phyloP scores from a whole-genome alignment of 2,113 vertebrate species.

The Salvelinus sp. region DNA sequence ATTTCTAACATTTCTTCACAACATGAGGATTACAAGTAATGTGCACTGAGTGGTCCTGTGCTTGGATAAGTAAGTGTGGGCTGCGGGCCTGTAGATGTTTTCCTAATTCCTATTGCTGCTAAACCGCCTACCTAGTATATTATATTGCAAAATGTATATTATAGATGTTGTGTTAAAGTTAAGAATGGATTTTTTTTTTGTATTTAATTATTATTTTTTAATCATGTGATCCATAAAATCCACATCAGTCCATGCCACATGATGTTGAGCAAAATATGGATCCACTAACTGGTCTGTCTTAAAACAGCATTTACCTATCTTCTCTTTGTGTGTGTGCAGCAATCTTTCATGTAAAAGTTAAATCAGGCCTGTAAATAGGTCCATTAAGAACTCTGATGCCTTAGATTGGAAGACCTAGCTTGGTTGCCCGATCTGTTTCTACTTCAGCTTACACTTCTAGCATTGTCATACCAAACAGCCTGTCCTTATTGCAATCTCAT shows the following conservation, averaged over 20 bases:
- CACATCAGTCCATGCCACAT: background rate
- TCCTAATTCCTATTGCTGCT: conserved; percentile 12
- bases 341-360: too few relatives aligned
- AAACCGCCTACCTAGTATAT: background rate
- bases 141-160: conserved; percentile 4
- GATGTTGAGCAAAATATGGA: background rate
- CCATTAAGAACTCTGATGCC: background rate
- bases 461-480: background rate
- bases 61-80: background rate
- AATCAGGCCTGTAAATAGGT: too few relatives aligned
- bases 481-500: background rate
- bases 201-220: background rate
- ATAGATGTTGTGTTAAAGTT: conserved; percentile 1
- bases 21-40: background rate
- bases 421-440: background rate
- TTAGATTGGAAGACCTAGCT: background rate
- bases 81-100: background rate
- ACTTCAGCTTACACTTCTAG: background rate
- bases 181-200: background rate
- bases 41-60: background rate
- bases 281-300: background rate
- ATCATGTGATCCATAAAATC: too few relatives aligned
- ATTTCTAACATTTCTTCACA: too few relatives aligned
- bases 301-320: background rate
- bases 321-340: background rate